Conservation (phyloP, 2,888 invertebrate species). For the Morpho deidamia region DNA sequence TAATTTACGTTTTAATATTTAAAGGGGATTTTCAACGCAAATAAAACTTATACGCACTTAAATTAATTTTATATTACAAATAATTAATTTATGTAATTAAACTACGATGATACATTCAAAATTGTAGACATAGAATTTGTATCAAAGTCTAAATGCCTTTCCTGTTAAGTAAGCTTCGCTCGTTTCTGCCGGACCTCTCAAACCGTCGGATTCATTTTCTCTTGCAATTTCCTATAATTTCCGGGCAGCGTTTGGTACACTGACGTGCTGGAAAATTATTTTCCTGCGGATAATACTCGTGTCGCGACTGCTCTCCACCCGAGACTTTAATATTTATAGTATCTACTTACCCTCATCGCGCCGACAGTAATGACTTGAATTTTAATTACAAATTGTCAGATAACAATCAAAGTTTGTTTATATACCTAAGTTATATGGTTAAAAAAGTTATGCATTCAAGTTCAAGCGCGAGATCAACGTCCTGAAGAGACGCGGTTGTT, state of each 20-base stretch:
- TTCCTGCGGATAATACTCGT: slow-evolving; percentile 43
- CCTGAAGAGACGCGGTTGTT: slow-evolving; percentile 47
- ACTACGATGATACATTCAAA: neutral
- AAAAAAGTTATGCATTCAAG: slow-evolving; percentile 36
- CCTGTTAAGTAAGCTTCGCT: slow-evolving; percentile 29
- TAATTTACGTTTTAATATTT: too few species aligned
- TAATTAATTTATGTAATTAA: too few species aligned
- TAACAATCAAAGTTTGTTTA: slow-evolving; percentile 3
- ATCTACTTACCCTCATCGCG: slow-evolving; percentile 1
- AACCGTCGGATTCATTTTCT: slow-evolving; percentile 73
- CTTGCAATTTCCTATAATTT: slow-evolving; percentile 78
- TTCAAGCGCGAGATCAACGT: slow-evolving; percentile 68
- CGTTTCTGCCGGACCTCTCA: slow-evolving; percentile 52
- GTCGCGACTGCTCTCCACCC: slow-evolving; percentile 27
- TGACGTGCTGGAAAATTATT: slow-evolving; percentile 66
- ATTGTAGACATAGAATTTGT: neutral
- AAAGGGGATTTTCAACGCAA: too few species aligned
- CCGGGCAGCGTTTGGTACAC: slow-evolving; percentile 67
- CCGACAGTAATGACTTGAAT: slow-evolving; percentile 4
- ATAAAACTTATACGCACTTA: too few species aligned
- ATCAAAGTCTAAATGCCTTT: slow-evolving; percentile 24
- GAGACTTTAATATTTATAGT: slow-evolving; percentile 27
- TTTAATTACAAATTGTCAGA: slow-evolving; percentile 11
- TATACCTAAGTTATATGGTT: slow-evolving; percentile 3
- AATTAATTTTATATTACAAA: too few species aligned